A percentile compares a stretch with the other conserved stretches of the same genome.
Conservation (phyloP, 1,140 invertebrate genomes). For the Trichoplusia ni region DNA sequence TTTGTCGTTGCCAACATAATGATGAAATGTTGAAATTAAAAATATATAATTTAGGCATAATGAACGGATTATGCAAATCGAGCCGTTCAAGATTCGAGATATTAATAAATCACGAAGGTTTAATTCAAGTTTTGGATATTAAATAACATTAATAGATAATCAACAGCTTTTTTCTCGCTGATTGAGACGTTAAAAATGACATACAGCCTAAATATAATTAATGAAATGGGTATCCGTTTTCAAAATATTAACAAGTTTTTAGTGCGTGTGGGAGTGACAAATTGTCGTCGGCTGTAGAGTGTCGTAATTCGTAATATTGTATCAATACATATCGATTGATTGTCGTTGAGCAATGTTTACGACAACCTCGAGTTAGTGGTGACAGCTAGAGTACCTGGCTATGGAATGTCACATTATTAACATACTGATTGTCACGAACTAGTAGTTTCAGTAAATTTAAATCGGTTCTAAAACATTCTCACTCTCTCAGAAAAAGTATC, state of each 20-base stretch:
- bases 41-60: constrained; percentile 11
- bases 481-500: too few species aligned
- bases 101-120: constrained; percentile 29
- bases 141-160: constrained; percentile 36
- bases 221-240: constrained; percentile 32
- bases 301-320: constrained; percentile 16
- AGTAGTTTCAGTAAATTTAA: neutral
- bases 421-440: neutral
- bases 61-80: constrained; percentile 23
- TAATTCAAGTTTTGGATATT: constrained; percentile 34
- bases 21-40: constrained; percentile 24
- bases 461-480: too few species aligned
- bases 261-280: constrained; percentile 40
- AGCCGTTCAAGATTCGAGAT: neutral
- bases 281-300: constrained; percentile 29
- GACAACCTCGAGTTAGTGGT: neutral
- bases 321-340: constrained; percentile 4
- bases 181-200: constrained; percentile 35
- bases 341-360: constrained; percentile 4
- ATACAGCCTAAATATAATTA: constrained; percentile 35
- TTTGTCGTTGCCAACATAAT: neutral
- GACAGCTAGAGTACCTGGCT: too few species aligned
- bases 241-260: constrained; percentile 38
- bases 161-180: constrained; percentile 28
- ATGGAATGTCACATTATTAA: neutral